phyloP scores from a whole-genome alignment of 2,888 invertebrate genomes.

The Tetragonula carbonaria region DNA sequence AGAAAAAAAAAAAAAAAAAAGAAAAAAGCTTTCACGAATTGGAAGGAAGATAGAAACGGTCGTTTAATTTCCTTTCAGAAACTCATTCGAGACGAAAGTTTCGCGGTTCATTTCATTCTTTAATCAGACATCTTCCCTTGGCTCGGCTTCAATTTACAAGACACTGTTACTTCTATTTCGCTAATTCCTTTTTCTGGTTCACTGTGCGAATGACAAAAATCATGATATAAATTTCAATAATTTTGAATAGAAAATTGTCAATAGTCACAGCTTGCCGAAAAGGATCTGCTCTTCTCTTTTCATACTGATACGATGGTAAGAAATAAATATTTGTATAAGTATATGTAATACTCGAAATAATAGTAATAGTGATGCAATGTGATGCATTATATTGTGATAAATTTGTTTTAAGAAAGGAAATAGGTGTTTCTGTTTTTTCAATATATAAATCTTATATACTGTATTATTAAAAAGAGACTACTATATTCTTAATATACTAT shows the following conservation, averaged over 20 bases:
- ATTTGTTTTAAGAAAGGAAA: too few relatives aligned
- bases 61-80: slow-evolving; percentile 43
- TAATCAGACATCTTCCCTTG: slow-evolving; percentile 3
- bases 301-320: too few relatives aligned
- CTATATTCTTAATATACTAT: too few relatives aligned
- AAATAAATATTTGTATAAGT: too few relatives aligned
- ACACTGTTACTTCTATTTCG: background rate
- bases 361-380: too few relatives aligned
- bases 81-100: slow-evolving; percentile 23
- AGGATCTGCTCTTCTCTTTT: background rate
- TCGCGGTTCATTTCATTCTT: slow-evolving; percentile 25
- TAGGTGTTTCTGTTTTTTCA: too few relatives aligned
- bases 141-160: background rate
- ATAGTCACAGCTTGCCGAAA: background rate
- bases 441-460: too few relatives aligned
- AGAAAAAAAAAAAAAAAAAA: background rate
- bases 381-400: too few relatives aligned
- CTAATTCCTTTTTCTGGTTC: background rate
- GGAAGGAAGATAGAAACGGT: slow-evolving; percentile 25
- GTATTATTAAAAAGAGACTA: too few relatives aligned
- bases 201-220: background rate
- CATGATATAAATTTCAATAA: background rate
- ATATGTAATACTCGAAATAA: too few relatives aligned
- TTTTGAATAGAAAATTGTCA: background rate
- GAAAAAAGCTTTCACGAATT: slow-evolving; percentile 13